These are phyloP conservation scores for Coenonympha arcania DNA, from an alignment of 2,888 invertebrate species.

Conservation along the genomic window DNA sequence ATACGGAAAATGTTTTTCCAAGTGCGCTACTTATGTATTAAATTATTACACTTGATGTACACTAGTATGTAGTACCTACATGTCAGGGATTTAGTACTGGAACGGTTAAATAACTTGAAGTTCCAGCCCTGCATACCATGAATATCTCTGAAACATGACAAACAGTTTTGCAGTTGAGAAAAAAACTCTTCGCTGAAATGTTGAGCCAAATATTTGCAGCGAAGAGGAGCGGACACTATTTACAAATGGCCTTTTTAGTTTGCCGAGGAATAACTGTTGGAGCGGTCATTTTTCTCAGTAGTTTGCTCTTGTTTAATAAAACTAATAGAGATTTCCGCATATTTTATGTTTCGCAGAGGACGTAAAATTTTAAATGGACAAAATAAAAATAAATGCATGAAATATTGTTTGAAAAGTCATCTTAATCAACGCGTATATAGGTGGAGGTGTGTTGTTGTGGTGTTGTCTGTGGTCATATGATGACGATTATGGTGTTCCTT, in stretches of 20 bases:
- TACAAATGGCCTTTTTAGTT: conserved; percentile 18
- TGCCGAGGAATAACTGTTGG: conserved; percentile 9
- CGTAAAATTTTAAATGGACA: too few species aligned
- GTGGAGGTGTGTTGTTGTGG: too few species aligned
- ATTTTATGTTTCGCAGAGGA: too few species aligned
- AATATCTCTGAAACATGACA: conserved; percentile 23
- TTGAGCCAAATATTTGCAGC: conserved; percentile 22
- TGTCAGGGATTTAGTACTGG: background rate
- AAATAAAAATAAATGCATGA: too few species aligned
- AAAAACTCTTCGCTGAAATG: conserved; percentile 23
- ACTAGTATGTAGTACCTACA: too few species aligned
- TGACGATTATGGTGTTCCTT: too few species aligned
- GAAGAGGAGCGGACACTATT: conserved; percentile 20
- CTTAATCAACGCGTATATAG: too few species aligned
- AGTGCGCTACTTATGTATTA: too few species aligned
- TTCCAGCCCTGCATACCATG: background rate
- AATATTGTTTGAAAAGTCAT: too few species aligned
- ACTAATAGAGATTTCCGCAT: background rate
- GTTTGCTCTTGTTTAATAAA: conserved; percentile 3
- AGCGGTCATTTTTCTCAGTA: background rate
- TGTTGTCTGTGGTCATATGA: too few species aligned
- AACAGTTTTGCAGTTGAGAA: conserved; percentile 21
- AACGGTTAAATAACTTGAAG: background rate
- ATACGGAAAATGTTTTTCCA: too few species aligned
- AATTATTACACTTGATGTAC: too few species aligned